Conservation (phyloP, 92 coral and sea anemone species). For the Desmophyllum pertusum region DNA sequence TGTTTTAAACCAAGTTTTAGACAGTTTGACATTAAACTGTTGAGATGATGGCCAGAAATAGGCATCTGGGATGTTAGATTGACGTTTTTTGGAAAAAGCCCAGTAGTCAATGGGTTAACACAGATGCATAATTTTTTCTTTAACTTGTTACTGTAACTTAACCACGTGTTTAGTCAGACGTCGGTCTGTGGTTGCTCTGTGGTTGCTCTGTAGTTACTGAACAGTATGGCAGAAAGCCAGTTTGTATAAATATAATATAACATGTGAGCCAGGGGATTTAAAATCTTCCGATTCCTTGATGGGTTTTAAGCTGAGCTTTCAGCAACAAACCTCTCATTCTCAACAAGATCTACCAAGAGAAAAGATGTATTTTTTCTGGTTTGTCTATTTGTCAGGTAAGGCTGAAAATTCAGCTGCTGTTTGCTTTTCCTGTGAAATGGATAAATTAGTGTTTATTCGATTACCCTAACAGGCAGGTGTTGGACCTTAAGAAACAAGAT, state of each 20-base stretch:
- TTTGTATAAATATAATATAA: background rate
- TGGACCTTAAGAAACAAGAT: background rate
- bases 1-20: no score
- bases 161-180: constrained; percentile 5
- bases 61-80: no score
- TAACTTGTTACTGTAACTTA: background rate
- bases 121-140: no score
- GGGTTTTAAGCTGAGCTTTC: constrained; percentile 21
- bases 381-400: constrained; percentile 56
- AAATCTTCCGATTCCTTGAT: background rate
- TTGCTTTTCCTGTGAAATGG: background rate
- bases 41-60: no score
- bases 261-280: background rate
- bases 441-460: background rate
- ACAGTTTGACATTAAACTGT: no score
- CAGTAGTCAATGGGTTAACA: no score
- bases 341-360: background rate
- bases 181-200: constrained; percentile 22
- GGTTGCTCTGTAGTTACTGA: constrained; percentile 8
- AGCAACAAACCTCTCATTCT: background rate
- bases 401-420: background rate
- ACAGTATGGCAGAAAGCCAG: constrained; percentile 24
- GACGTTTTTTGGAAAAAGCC: no score
- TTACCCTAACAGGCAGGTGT: background rate
- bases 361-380: constrained; percentile 48